These are phyloP conservation scores for Psittacula derbiana DNA, from an alignment of 2,797 vertebrate species.

Conservation along the genomic window DNA sequence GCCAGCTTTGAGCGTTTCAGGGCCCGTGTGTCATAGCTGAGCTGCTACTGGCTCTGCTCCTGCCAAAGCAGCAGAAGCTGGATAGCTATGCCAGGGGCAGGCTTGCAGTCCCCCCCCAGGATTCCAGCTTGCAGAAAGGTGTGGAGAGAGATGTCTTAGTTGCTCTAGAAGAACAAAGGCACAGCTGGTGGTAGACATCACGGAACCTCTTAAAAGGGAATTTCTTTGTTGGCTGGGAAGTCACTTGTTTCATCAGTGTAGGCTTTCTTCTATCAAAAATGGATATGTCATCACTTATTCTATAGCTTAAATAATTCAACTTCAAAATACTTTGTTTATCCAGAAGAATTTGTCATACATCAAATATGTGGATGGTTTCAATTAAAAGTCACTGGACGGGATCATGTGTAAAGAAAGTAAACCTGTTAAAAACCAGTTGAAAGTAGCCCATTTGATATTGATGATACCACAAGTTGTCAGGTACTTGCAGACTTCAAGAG, in stretches of 20 bases:
- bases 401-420: not conserved
- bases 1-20: not conserved
- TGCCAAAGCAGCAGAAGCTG: not conserved
- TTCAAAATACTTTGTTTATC: not conserved
- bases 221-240: not conserved
- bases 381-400: not conserved
- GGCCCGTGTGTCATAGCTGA: not conserved
- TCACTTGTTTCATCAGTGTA: not conserved
- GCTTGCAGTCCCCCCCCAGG: accelerated
- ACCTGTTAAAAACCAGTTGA: not conserved
- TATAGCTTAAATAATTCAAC: not conserved
- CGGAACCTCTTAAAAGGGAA: not conserved
- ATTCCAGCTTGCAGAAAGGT: not conserved
- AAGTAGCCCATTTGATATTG: not conserved
- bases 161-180: not conserved
- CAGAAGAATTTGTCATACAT: not conserved
- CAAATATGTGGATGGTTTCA: not conserved
- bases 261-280: not conserved
- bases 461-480: not conserved
- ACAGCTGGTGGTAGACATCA: not conserved
- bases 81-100: not conserved
- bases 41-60: not conserved
- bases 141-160: not conserved
- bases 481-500: not conserved
- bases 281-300: not conserved